phyloP scores from a whole-genome alignment of 1,140 invertebrate genomes.

The Scaptomyza hsui region DNA sequence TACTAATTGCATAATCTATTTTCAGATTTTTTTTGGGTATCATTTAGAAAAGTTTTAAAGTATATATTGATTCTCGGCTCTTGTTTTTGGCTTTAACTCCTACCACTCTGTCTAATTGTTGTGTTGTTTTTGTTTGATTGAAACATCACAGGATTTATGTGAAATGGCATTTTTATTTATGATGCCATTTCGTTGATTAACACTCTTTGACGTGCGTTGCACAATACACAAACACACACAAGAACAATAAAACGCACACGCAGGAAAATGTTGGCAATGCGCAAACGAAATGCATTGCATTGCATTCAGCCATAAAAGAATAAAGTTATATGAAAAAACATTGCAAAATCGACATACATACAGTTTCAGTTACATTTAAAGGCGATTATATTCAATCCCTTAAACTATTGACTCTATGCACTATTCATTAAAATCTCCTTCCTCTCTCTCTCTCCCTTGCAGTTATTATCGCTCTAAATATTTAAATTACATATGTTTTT shows the following conservation, averaged over 20 bases:
- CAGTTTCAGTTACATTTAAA: conserved; percentile 19
- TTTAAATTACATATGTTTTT: neutral
- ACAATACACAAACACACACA: conserved; percentile 3
- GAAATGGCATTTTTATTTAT: conserved; percentile 81
- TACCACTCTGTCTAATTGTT: conserved; percentile 16
- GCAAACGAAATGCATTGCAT: conserved; percentile 35
- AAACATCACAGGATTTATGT: conserved; percentile 76
- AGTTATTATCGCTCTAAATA: neutral
- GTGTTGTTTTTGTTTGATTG: conserved; percentile 72
- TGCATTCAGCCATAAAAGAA: conserved; percentile 20
- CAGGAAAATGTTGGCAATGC: conserved; percentile 10
- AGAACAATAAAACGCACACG: neutral
- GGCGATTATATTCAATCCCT: neutral
- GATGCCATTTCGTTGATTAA: conserved; percentile 81
- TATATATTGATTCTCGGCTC: neutral
- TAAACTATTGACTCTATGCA: neutral
- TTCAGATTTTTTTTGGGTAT: too few species aligned
- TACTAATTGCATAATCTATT: too few species aligned
- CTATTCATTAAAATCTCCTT: neutral
- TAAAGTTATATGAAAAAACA: conserved; percentile 1
- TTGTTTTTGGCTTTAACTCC: too few species aligned
- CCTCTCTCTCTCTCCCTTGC: neutral
- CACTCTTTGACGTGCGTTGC: conserved; percentile 63
- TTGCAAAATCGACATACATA: neutral
- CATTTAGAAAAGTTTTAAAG: too few species aligned